Conservation (phyloP, 2,888 invertebrate species). For the Agrotis puta region DNA sequence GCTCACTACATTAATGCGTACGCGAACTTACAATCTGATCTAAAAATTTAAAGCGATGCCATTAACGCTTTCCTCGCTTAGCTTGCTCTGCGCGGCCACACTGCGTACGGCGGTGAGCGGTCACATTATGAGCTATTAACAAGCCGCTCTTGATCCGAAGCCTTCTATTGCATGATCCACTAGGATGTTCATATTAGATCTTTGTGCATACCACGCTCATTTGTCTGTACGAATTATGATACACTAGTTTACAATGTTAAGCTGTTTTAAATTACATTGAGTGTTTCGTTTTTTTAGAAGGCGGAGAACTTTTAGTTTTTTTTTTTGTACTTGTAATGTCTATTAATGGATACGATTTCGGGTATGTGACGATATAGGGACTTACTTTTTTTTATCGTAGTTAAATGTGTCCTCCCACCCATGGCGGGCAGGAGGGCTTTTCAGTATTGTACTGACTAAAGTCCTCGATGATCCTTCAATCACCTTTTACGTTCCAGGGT, state of each 20-base stretch:
- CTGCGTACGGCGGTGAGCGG: conserved; percentile 40
- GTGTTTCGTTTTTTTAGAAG: not conserved
- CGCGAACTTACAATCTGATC: no score
- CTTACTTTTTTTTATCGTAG: no score
- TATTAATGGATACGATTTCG: no score
- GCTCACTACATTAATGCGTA: not conserved
- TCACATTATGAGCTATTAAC: conserved; percentile 63
- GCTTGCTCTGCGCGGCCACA: conserved; percentile 23
- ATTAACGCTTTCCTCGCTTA: conserved; percentile 15
- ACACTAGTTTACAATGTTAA: no score
- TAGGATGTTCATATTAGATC: conserved; percentile 42
- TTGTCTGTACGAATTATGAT: not conserved
- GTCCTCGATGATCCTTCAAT: no score
- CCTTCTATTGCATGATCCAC: conserved; percentile 41
- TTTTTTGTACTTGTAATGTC: no score
- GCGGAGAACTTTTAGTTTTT: no score
- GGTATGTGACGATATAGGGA: no score
- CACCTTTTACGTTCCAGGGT: no score
- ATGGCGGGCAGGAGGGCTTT: no score
- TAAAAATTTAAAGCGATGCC: not conserved
- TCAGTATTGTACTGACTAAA: no score
- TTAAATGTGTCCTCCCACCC: no score
- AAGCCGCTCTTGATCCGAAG: conserved; percentile 46
- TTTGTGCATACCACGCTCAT: conserved; percentile 28
- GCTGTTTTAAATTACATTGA: not conserved